Conservation (phyloP, 1,140 invertebrate genomes). For the Lamellibrachia luymesi region DNA sequence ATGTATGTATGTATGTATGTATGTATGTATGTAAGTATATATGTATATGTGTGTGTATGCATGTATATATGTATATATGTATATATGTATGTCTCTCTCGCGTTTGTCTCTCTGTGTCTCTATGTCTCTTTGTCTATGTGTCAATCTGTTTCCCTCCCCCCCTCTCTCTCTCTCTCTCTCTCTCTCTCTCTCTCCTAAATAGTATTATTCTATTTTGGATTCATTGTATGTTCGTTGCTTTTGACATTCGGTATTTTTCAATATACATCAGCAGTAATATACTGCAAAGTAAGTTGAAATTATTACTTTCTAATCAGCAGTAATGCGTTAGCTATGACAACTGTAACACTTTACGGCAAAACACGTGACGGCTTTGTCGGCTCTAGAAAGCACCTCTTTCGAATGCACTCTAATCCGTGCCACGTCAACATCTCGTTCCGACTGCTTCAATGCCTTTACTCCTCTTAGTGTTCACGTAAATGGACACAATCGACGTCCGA, state of each 20-base stretch:
- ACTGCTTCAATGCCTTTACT: not conserved
- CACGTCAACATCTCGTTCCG: not conserved
- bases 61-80: too few species aligned
- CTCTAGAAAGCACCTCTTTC: not conserved
- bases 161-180: too few species aligned
- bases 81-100: too few species aligned
- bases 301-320: not conserved
- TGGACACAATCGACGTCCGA: not conserved
- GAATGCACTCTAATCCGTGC: not conserved
- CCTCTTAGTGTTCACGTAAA: not conserved
- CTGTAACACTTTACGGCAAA: not conserved
- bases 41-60: not conserved
- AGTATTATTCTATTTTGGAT: not conserved
- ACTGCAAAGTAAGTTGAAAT: too few species aligned
- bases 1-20: not conserved
- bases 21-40: not conserved
- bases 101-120: too few species aligned
- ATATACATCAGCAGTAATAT: not conserved
- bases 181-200: not conserved
- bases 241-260: not conserved
- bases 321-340: not conserved
- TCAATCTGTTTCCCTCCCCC: too few species aligned
- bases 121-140: too few species aligned
- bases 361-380: not conserved
- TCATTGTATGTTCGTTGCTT: not conserved